phyloP scores from a whole-genome alignment of 2,113 vertebrate genomes.

The Saccopteryx leptura region DNA sequence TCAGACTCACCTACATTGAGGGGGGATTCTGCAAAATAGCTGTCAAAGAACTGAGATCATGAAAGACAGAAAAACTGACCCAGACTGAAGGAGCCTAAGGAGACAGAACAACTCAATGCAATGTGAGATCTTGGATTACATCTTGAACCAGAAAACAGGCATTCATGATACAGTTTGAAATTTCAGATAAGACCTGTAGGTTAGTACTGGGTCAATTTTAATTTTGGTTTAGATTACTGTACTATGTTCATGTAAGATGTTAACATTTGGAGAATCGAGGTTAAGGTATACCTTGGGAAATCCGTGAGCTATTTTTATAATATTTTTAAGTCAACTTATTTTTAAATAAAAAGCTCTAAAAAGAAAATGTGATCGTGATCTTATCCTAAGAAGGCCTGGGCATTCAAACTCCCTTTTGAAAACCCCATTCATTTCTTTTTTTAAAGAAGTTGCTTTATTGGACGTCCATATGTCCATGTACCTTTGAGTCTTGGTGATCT shows the following conservation, averaged over 20 bases:
- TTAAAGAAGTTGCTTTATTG: background rate
- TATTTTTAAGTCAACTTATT: slow-evolving; percentile 17
- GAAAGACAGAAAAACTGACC: background rate
- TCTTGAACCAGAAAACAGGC: background rate
- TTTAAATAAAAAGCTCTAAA: background rate
- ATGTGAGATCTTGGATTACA: background rate
- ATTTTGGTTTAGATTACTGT: background rate
- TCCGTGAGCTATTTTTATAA: background rate
- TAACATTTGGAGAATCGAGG: slow-evolving; percentile 24
- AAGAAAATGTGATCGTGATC: background rate
- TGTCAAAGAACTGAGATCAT: background rate
- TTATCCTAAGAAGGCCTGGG: background rate
- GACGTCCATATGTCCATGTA: too few species aligned
- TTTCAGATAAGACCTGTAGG: background rate
- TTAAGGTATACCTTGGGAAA: background rate
- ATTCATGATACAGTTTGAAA: background rate
- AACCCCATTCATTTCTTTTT: background rate
- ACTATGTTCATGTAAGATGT: background rate
- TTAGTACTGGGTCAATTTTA: background rate
- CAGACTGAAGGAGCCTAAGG: background rate
- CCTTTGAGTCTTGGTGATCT: background rate
- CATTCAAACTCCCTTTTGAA: background rate
- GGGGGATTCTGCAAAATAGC: background rate
- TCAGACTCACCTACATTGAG: background rate
- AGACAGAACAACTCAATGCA: background rate